phyloP scores from a whole-genome alignment of 92 coral and sea anemone genomes.

The Umimayanthus kanabou region DNA sequence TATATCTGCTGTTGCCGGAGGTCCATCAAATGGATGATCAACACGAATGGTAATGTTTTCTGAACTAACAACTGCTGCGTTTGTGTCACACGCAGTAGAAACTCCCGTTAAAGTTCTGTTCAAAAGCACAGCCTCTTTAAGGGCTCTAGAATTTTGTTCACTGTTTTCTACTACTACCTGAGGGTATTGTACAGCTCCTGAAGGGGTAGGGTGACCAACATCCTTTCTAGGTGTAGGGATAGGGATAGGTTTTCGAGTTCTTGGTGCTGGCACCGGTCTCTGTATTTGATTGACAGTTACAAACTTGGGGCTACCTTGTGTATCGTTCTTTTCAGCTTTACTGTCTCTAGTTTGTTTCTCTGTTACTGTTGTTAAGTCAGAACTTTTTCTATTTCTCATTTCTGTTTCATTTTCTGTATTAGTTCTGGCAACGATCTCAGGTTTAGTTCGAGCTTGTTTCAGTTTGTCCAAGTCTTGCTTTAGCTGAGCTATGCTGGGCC shows the following conservation, averaged over 20 bases:
- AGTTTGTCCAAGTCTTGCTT: slow-evolving; percentile 63
- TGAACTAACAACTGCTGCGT: slow-evolving; percentile 46
- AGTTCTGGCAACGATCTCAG: slow-evolving; percentile 7
- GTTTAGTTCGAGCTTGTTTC: slow-evolving; percentile 4
- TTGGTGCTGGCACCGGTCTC: slow-evolving; percentile 25
- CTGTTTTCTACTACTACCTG: slow-evolving; percentile 18
- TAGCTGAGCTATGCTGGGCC: slow-evolving; percentile 71
- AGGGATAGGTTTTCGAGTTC: slow-evolving; percentile 34
- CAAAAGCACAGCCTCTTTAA: background rate
- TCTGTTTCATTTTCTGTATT: background rate
- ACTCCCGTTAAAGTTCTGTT: background rate
- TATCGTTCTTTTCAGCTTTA: background rate
- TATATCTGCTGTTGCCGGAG: slow-evolving; percentile 47
- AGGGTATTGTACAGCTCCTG: background rate
- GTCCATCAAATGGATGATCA: slow-evolving; percentile 81
- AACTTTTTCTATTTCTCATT: slow-evolving; percentile 15
- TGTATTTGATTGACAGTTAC: slow-evolving; percentile 2
- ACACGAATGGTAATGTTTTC: slow-evolving; percentile 68
- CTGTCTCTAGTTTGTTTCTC: slow-evolving; percentile 17
- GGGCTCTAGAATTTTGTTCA: background rate
- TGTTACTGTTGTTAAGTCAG: slow-evolving; percentile 21
- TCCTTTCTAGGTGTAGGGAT: background rate
- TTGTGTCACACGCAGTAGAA: slow-evolving; percentile 40
- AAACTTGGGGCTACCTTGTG: background rate
- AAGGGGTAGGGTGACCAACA: background rate